Evolutionary conservation across 35 echinoderm and acorn worm genomes (phyloP), one percentile per base, ranked within the genome.

Genomic region (Patiria miniata): DNA sequence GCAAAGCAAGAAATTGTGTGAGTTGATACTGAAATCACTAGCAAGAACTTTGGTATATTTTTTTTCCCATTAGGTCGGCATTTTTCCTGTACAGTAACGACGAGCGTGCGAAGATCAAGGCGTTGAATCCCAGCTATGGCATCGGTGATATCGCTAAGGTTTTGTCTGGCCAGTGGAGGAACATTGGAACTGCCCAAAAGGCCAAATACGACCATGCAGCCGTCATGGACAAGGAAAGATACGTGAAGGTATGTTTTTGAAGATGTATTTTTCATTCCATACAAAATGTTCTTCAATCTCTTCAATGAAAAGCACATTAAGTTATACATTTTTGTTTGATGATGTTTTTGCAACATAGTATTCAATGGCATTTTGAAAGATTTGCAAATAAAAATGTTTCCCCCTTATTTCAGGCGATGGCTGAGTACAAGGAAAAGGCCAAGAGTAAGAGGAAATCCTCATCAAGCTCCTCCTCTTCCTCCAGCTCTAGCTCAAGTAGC

Each of bases 81-180:
- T 99, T 99, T 84, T 99, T 99, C 84, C 55, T 99, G 50, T 99
- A 85, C 96, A 94, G 96, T 40, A 91, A 94, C 26, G 96, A 99
- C 52, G 89, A 99, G 65, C 58, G 96, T 42, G 86, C 77, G 26
- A 82, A 78, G 61, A 87, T 99, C 17, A 94, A 87, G 83, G 81
- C 79, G 37, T 33, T 7, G 4, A 89, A 99, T 79, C 86, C 93
- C 39, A 90, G 91, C 17, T 92, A 81, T 78, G 87, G 86, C 57
- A 93, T 99, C 29, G 96, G 93, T 14, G 69, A 88, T 34, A 84
- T 99, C 21, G 96, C 96, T 15, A 94, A 99, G 44, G 36, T 86
- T 28, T 83, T 99, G 37, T 90, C 92, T 44, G 93, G 56, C 3
- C 86, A 89, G 37, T 99, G 96, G 96, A 99, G 90, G 86, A 88